A percentile compares a stretch with the other conserved stretches of the same genome.
Conservation (phyloP, 2,797 vertebrate genomes). For the Dicrostonyx torquatus region DNA sequence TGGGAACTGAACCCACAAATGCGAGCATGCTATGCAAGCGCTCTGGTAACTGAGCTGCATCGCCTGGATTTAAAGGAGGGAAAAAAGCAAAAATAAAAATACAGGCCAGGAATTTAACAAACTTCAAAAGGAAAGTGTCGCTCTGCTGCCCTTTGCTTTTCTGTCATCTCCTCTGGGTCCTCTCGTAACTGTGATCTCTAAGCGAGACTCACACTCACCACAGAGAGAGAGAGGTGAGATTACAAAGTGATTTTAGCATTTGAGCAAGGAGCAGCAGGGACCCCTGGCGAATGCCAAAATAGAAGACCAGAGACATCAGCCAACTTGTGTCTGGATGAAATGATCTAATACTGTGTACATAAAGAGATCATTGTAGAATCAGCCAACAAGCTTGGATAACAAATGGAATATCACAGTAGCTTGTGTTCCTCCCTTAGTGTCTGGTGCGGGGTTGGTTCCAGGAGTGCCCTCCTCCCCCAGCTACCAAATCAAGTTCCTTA, state of each 20-base stretch:
- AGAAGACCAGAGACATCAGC: not conserved
- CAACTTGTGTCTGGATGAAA: not conserved
- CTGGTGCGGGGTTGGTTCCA: not conserved
- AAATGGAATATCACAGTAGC: not conserved
- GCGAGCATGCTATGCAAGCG: not conserved
- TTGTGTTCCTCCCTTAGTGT: not conserved
- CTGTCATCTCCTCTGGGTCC: not conserved
- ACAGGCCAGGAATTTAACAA: not conserved
- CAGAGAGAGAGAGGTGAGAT: not conserved
- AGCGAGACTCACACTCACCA: not conserved
- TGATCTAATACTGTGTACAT: not conserved
- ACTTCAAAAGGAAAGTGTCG: conserved; percentile 34
- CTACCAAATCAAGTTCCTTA: not conserved
- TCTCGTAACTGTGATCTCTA: not conserved
- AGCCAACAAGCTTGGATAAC: not conserved
- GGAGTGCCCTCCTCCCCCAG: not conserved
- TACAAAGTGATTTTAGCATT: not conserved
- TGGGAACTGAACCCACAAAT: not conserved
- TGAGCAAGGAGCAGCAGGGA: not conserved
- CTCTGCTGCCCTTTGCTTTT: not conserved
- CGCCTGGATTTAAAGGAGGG: not conserved
- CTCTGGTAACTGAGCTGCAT: not conserved
- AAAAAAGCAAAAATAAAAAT: not conserved
- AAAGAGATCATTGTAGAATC: not conserved
- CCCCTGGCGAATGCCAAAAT: not conserved